These are phyloP conservation scores for Temnothorax nylanderi DNA, from an alignment of 1,140 invertebrate genomes.

Conservation along the genomic window DNA sequence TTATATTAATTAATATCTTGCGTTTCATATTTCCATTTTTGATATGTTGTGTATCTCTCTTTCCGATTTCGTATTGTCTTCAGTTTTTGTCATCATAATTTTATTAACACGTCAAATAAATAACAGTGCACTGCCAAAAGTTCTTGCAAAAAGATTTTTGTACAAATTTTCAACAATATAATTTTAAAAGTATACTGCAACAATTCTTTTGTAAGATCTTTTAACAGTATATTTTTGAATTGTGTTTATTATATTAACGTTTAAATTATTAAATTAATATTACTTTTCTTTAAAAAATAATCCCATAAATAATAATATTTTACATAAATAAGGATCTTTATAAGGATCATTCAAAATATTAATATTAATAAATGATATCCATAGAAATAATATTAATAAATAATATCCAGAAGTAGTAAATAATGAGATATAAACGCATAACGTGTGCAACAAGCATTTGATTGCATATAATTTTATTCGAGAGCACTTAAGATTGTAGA, in stretches of 20 bases:
- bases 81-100: background rate
- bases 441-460: slow-evolving; percentile 2
- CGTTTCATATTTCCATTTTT: slow-evolving; percentile 9
- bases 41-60: slow-evolving; percentile 27
- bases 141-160: background rate
- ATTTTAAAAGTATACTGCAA: background rate
- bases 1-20: slow-evolving; percentile 7
- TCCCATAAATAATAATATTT: background rate
- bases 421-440: background rate
- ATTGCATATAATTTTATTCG: slow-evolving; percentile 26
- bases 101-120: slow-evolving; percentile 25
- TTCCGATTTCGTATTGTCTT: slow-evolving; percentile 14
- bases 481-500: slow-evolving; percentile 16
- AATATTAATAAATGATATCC: background rate
- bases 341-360: background rate
- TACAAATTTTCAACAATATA: background rate
- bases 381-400: background rate
- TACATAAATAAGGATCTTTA: background rate
- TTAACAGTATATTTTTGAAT: background rate
- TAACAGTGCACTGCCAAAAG: background rate
- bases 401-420: slow-evolving; percentile 8
- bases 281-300: background rate
- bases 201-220: background rate
- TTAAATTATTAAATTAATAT: slow-evolving; percentile 2
- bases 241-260: background rate